Percentiles rank a stretch among this genome's conserved stretches.
Conservation (phyloP, 2,797 vertebrate species). For the Myiothlypis chrysogaster region DNA sequence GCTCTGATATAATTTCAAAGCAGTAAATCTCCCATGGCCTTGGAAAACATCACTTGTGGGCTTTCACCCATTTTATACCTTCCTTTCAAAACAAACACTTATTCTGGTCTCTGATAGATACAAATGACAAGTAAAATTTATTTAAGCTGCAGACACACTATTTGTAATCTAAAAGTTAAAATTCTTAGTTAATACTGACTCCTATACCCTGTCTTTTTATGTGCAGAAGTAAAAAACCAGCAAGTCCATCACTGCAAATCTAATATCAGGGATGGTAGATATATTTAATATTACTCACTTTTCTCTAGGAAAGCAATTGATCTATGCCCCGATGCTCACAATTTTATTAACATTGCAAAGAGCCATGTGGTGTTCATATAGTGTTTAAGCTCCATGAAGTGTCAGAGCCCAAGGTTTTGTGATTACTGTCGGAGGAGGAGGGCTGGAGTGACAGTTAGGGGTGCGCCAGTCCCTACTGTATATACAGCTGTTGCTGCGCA, state of each 20-base stretch:
- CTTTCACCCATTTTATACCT: slow-evolving; percentile 14
- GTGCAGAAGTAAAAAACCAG: neutral
- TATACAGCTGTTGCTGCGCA: slow-evolving; percentile 70
- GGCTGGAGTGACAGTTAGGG: slow-evolving; percentile 57
- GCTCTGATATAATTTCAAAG: neutral
- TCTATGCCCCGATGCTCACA: neutral
- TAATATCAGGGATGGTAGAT: neutral
- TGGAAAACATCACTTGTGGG: neutral
- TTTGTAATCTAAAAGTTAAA: neutral
- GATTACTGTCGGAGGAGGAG: slow-evolving; percentile 1
- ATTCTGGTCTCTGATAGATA: neutral
- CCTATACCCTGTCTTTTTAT: neutral
- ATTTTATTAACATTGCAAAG: neutral
- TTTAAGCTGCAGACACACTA: neutral
- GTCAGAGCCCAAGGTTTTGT: neutral
- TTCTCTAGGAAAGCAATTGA: neutral
- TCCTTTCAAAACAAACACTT: neutral
- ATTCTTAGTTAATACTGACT: neutral
- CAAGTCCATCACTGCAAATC: neutral
- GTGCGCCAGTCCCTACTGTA: slow-evolving; percentile 46
- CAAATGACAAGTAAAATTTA: neutral
- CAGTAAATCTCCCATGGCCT: neutral
- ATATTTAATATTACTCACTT: neutral
- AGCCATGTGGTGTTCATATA: neutral
- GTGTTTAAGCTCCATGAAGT: neutral